Conservation (phyloP, 1,140 invertebrate species). For the Agrilus planipennis region DNA sequence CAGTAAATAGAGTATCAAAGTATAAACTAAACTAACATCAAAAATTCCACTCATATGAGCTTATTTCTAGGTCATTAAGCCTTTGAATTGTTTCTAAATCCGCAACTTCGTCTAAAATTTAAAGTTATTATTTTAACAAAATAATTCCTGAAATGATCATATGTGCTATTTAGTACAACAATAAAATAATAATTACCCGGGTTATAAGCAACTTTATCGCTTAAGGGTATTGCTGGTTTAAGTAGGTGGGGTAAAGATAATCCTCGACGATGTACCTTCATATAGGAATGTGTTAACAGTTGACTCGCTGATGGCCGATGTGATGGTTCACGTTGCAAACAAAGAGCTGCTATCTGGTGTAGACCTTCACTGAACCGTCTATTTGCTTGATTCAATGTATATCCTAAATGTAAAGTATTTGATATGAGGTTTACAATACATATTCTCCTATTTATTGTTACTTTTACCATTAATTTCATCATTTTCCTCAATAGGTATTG, state of each 20-base stretch:
- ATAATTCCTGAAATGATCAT: background rate
- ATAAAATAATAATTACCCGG: constrained; percentile 24
- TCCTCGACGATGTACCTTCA: constrained; percentile 48
- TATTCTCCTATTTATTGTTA: too few relatives aligned
- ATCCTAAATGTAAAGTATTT: too few relatives aligned
- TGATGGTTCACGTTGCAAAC: constrained; percentile 51
- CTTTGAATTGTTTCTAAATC: constrained; percentile 30
- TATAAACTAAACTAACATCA: too few relatives aligned
- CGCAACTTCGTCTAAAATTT: constrained; percentile 31
- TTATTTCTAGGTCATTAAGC: constrained; percentile 32
- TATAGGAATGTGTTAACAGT: constrained; percentile 60
- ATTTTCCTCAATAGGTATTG: constrained; percentile 47
- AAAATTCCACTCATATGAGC: constrained; percentile 38
- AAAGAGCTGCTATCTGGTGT: constrained; percentile 61
- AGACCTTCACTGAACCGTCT: constrained; percentile 59
- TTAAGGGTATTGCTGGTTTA: constrained; percentile 40
- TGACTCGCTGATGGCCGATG: constrained; percentile 50
- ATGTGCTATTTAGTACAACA: background rate
- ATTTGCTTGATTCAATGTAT: constrained; percentile 29
- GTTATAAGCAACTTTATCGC: constrained; percentile 33
- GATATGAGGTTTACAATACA: too few relatives aligned
- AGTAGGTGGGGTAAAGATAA: constrained; percentile 37
- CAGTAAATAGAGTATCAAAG: too few relatives aligned
- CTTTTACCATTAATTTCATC: constrained; percentile 21
- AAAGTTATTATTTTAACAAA: background rate